Evolutionary conservation across 2,113 vertebrate genomes (phyloP), one percentile per base, ranked within the genome.

Genomic region (Pachycephala philippinensis): DNA sequence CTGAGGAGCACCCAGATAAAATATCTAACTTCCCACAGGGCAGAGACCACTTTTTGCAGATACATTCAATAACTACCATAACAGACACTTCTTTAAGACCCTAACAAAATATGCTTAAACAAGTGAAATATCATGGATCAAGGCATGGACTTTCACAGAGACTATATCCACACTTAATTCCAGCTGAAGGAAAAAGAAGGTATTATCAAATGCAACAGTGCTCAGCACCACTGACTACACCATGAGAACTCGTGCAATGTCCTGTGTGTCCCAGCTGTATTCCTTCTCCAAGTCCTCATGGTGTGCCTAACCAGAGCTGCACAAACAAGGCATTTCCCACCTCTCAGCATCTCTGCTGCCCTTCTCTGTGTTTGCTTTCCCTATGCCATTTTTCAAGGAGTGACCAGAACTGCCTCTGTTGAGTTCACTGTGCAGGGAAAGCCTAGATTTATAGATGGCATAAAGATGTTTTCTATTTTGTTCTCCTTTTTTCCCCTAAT

Each of bases 381-480:
- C 27, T 40, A 3, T 27, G 40, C 14, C 28, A n/a, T 84, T 91
- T 88, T 69, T 24, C 84, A 84, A 30, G 49, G 30, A 47, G 33
- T 52, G 33, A 54, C 42, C 59, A 76, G 72, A 89, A 54, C 39
- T 45, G 7, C 14, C 31, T 39, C 37, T 11, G 6, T 6, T 27
- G 16, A 10, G 39, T 33, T 72, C 50, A 30, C 40, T 2, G 23
- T 30, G 27, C 44, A 71, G 45, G 59, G 39, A 89, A 76, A 94
- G 15, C 8, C 63, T 24, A 26, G 63, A 89, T 94, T 95, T 95
- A 86, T 80, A 56, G 76, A 20, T 7, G 7, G 22, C 35, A 93
- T 80, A 83, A 93, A 90, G 37, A n/a, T 44, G 40, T 52, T 89
- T 86, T 56, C 72, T 84, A 44, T 84, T 84, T 84, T 80, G 57